Evolutionary conservation across 2,888 invertebrate species (phyloP).

Genomic region (Acleris sparsana): DNA sequence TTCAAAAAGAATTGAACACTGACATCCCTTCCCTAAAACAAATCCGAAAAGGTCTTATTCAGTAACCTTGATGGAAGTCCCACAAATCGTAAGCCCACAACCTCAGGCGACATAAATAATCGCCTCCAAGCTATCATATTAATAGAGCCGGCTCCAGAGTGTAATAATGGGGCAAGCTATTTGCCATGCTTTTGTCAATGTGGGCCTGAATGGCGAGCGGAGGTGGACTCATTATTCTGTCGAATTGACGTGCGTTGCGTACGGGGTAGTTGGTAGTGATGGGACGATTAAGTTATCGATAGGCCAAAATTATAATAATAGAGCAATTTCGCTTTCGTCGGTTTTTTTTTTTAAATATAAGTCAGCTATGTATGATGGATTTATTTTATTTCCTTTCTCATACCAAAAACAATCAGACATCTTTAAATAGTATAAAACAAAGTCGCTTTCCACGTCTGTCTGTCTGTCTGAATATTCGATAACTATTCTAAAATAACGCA

Average conservation of each 20-base stretch:
- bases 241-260: constrained; percentile 55
- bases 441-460: too few species aligned
- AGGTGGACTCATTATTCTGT: constrained; percentile 77
- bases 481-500: too few species aligned
- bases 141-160: constrained; percentile 62
- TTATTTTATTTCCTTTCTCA: neutral
- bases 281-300: constrained; percentile 13
- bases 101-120: constrained; percentile 47
- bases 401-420: too few species aligned
- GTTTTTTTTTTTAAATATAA: too few species aligned
- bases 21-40: too few species aligned
- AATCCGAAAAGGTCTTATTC: too few species aligned
- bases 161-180: constrained; percentile 70
- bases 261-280: constrained; percentile 44
- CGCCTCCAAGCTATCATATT: constrained; percentile 62
- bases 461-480: too few species aligned
- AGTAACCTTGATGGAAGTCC: constrained; percentile 10
- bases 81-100: constrained; percentile 8
- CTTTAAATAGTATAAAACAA: too few species aligned
- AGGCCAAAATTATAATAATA: too few species aligned
- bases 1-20: too few species aligned
- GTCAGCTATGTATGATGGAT: neutral
- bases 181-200: constrained; percentile 77
- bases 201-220: constrained; percentile 69
- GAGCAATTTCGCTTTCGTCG: too few species aligned